These are phyloP conservation scores for Malthinus seriepunctatus DNA, from an alignment of 2,888 invertebrate species.

Conservation along the genomic window DNA sequence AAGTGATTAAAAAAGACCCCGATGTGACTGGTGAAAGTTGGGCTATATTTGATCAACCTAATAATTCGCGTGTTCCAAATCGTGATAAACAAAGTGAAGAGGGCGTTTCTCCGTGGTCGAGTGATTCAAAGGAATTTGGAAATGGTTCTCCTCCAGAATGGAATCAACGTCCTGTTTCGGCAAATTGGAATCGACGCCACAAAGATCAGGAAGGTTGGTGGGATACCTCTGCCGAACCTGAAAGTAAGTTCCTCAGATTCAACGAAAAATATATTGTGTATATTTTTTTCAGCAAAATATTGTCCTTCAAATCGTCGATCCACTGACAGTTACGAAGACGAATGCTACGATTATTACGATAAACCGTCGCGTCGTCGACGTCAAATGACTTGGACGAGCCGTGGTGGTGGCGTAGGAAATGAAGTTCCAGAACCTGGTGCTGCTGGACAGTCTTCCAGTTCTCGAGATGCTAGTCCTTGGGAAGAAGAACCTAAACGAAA, in stretches of 20 bases:
- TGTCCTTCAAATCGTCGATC: constrained; percentile 48
- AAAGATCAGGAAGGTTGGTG: constrained; percentile 55
- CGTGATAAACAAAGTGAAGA: constrained; percentile 54
- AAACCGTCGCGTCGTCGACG: constrained; percentile 45
- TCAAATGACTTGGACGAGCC: constrained; percentile 28
- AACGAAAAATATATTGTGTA: constrained; percentile 24
- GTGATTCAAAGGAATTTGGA: constrained; percentile 70
- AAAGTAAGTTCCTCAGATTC: constrained; percentile 43
- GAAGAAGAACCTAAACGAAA: constrained; percentile 65
- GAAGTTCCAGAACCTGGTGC: constrained; percentile 14
- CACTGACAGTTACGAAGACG: constrained; percentile 54
- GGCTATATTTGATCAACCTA: constrained; percentile 62
- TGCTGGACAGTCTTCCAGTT: constrained; percentile 64
- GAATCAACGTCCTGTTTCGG: constrained; percentile 54
- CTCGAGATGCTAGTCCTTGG: constrained; percentile 80
- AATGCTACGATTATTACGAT: constrained; percentile 52
- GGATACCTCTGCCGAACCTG: constrained; percentile 53
- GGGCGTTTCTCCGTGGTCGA: constrained; percentile 76
- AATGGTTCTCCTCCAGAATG: constrained; percentile 57
- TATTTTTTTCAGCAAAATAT: constrained; percentile 34
- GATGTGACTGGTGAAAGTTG: constrained; percentile 60
- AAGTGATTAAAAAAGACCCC: constrained; percentile 44
- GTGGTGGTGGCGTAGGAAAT: constrained; percentile 22
- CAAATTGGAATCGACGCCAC: constrained; percentile 50
- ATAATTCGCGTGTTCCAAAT: constrained; percentile 33